These are phyloP conservation scores for Stegana nigrithorax DNA, from an alignment of 2,888 invertebrate species.

Conservation along the genomic window DNA sequence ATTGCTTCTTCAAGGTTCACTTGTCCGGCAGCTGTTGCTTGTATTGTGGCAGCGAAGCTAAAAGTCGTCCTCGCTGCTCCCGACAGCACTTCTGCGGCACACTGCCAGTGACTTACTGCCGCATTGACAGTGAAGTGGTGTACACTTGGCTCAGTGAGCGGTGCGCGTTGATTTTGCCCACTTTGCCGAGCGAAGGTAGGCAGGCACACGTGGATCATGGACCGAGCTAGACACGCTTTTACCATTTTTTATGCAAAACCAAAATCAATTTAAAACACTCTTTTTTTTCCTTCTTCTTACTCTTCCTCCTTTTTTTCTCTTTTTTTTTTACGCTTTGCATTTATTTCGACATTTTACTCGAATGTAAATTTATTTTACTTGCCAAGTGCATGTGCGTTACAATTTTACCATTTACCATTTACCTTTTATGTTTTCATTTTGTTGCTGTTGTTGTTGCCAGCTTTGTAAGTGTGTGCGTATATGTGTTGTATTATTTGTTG, in stretches of 20 bases:
- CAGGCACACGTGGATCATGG: no score
- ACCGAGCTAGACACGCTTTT: background rate
- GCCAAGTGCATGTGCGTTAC: background rate
- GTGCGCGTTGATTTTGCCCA: no score
- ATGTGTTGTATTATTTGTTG: background rate
- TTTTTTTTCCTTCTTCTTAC: background rate
- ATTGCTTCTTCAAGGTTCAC: no score
- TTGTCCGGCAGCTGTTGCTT: no score
- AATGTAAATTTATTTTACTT: conserved; percentile 13
- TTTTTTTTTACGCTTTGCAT: background rate
- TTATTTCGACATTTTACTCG: background rate
- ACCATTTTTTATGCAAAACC: conserved; percentile 1
- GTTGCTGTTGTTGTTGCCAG: background rate
- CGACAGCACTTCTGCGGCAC: no score
- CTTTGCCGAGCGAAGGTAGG: no score
- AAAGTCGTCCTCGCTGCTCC: no score
- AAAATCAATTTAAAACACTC: conserved; percentile 15
- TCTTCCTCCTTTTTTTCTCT: background rate
- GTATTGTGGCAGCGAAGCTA: no score
- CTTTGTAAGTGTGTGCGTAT: background rate
- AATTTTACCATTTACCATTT: no score
- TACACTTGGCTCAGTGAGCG: no score
- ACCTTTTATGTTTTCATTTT: background rate
- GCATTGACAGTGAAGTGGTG: no score
- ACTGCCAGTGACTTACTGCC: no score